Percentiles rank a stretch among this genome's conserved stretches.
Evolutionary conservation across 1,140 invertebrate genomes (phyloP).

Genomic region (Harpegnathos saltator): DNA sequence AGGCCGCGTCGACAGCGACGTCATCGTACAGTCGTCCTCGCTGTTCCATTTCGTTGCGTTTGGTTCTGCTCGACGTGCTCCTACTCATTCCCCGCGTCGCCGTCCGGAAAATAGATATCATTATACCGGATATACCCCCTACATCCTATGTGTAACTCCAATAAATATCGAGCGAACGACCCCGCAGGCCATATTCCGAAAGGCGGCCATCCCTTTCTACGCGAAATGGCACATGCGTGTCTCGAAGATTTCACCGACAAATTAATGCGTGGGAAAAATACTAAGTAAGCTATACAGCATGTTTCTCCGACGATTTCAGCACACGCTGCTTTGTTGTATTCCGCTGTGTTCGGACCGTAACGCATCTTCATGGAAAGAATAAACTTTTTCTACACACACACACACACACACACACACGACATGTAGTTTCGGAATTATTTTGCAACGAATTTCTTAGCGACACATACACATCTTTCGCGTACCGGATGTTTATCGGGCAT

Average conservation of each 20-base stretch:
- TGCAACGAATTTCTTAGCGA: too few relatives aligned
- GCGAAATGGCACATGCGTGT: slow-evolving; percentile 24
- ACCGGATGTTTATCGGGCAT: too few relatives aligned
- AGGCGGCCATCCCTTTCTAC: slow-evolving; percentile 68
- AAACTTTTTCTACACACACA: too few relatives aligned
- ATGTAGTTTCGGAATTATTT: too few relatives aligned
- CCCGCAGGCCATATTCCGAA: slow-evolving; percentile 41
- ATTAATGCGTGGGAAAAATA: slow-evolving; percentile 4
- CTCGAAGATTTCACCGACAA: slow-evolving; percentile 1
- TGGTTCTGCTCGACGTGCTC: slow-evolving; percentile 62
- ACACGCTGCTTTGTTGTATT: too few relatives aligned
- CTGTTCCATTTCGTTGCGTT: slow-evolving; percentile 68
- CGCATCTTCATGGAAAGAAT: too few relatives aligned
- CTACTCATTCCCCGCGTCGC: slow-evolving; percentile 77
- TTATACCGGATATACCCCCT: slow-evolving; percentile 75
- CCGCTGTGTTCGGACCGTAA: neutral
- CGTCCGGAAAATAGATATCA: slow-evolving; percentile 81
- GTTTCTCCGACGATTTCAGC: neutral
- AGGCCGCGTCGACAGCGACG: slow-evolving; percentile 36
- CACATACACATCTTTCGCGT: too few relatives aligned
- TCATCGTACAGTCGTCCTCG: slow-evolving; percentile 63
- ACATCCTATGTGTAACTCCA: slow-evolving; percentile 72
- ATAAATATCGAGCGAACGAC: slow-evolving; percentile 78
- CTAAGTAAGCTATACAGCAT: neutral
- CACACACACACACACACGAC: too few relatives aligned